Base-by-base conservation (phyloP, 2,113 vertebrate genomes). In the Rutilus rutilus region DNA sequence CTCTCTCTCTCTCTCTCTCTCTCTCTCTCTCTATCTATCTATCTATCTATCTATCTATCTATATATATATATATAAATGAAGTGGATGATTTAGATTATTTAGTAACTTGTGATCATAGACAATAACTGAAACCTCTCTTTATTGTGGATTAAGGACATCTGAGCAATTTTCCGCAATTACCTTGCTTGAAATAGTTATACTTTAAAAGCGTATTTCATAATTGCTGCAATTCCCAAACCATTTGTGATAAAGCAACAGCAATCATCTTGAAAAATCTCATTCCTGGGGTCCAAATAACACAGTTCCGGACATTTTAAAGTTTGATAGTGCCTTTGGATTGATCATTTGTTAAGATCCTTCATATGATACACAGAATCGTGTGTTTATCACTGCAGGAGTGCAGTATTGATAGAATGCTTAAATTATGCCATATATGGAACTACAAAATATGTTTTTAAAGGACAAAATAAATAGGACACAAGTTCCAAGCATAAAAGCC, bases 201-300 rank as follows among this genome's bases (percentile, higher is more conserved):
- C 60, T 69, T 52, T 69, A 54, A 69, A 69, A 82, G 45, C 60
- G 33, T 21, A 23, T 52, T 69, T 82, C 25, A 54, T 82, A 69
- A 82, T 82, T 69, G 62, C 42, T 52, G 42, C 42, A 67, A 69
- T 82, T 52, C 27, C 17, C 80, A 67, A 62, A 82, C 9, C 45
- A 69, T 67, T 67, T 23, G 5, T 64, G 11, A 45, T 50, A 47
- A 14, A 52, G 42, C 62, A 33, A 67, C 25, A 52, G 47, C 42
- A 82, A 82, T 69, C 80, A 82, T 45, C 45, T 82, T 15, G 12
- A 81, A 39, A 65, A 30, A 39, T 78, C 11, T 39, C 25, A 42
- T n/a, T 60, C 33, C 33, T 39, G 21, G 1, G 33, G 19, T 60
- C 19, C 19, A 57, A 57, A 57, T 78, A 5, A 78, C 50, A 78